phyloP scores from a whole-genome alignment of 1,140 invertebrate species.

The Goniozus legneri region DNA sequence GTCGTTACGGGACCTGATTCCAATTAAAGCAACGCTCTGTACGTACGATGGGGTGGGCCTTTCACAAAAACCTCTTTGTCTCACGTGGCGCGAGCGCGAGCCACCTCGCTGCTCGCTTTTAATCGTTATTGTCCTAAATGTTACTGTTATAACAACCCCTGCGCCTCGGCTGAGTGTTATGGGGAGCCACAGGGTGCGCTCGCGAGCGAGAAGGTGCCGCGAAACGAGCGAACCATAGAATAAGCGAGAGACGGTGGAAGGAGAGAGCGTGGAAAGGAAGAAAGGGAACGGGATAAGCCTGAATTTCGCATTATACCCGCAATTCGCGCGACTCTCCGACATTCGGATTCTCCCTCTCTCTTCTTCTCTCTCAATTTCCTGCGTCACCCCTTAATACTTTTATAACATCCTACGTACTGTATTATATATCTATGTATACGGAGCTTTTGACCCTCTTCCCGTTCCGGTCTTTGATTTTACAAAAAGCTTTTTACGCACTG shows the following conservation, averaged over 20 bases:
- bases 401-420: slow-evolving; percentile 6
- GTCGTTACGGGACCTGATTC: not conserved
- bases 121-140: slow-evolving; percentile 36
- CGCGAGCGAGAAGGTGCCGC: too few relatives aligned
- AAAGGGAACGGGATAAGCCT: slow-evolving; percentile 23
- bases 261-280: too few relatives aligned
- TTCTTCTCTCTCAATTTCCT: not conserved
- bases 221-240: too few relatives aligned
- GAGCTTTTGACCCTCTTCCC: not conserved
- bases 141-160: slow-evolving; percentile 27
- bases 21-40: not conserved
- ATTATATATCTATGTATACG: too few relatives aligned
- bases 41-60: too few relatives aligned
- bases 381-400: slow-evolving; percentile 1
- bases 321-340: slow-evolving; percentile 27
- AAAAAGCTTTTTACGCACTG: slow-evolving; percentile 2
- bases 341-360: slow-evolving; percentile 10
- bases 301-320: slow-evolving; percentile 29
- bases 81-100: too few relatives aligned
- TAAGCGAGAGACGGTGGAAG: too few relatives aligned
- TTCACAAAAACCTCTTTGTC: too few relatives aligned
- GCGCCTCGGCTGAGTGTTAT: slow-evolving; percentile 19
- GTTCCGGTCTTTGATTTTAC: slow-evolving; percentile 7
- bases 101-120: slow-evolving; percentile 17
- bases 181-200: slow-evolving; percentile 1